Evolutionary conservation across 2,888 invertebrate species (phyloP).

Genomic region (Leptogaster cylindrica): DNA sequence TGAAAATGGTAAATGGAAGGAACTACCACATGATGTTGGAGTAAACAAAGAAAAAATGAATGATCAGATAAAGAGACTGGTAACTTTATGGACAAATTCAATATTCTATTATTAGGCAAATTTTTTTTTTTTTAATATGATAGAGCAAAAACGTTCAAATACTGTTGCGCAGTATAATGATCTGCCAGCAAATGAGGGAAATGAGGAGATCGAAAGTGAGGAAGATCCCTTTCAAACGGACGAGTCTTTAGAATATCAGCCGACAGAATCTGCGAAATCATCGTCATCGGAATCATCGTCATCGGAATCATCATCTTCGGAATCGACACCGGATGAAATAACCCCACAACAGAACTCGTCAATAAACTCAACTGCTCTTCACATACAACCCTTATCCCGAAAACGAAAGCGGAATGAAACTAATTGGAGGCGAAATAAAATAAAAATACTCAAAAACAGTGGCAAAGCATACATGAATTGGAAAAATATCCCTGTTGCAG

Average conservation of each 20-base stretch:
- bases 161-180: neutral
- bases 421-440: slow-evolving; percentile 5
- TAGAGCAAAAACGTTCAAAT: too few species aligned
- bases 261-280: too few species aligned
- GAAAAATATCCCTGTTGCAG: neutral
- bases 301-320: neutral
- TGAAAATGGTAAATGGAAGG: too few species aligned
- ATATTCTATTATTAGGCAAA: neutral
- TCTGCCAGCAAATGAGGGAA: neutral
- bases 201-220: neutral
- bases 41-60: too few species aligned
- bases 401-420: slow-evolving; percentile 5
- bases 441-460: slow-evolving; percentile 2
- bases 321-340: too few species aligned
- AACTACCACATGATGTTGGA: too few species aligned
- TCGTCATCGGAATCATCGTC: neutral
- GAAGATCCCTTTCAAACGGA: too few species aligned
- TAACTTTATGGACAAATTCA: neutral
- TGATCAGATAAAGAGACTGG: neutral
- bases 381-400: too few species aligned
- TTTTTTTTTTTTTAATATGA: neutral
- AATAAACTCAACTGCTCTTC: too few species aligned
- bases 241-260: neutral
- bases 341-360: too few species aligned
- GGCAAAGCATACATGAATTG: slow-evolving; percentile 3